phyloP scores from a whole-genome alignment of 2,888 invertebrate species.

The Nycteola revayana region DNA sequence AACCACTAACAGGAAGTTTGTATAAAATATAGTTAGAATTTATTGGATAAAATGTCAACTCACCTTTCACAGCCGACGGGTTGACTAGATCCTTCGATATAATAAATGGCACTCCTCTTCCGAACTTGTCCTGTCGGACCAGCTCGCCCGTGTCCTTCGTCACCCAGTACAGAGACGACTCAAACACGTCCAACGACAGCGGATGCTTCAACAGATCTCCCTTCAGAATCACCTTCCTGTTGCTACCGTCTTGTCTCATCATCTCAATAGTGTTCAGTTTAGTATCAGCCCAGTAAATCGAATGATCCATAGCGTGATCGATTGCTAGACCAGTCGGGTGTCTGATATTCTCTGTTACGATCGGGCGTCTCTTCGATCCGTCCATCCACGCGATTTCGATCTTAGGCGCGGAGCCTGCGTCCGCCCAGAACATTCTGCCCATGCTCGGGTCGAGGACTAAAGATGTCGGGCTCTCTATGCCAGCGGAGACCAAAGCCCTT shows the following conservation, averaged over 20 bases:
- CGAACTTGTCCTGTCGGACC: constrained; percentile 97
- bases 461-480: constrained; percentile 93
- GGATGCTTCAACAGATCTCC: constrained; percentile 91
- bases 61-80: constrained; percentile 92
- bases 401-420: constrained; percentile 94
- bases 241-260: constrained; percentile 90
- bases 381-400: constrained; percentile 99
- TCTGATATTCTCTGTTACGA: constrained; percentile 91
- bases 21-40: too few relatives aligned
- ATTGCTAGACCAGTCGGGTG: constrained; percentile 95
- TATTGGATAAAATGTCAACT: constrained; percentile 13
- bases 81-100: constrained; percentile 92
- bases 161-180: constrained; percentile 96
- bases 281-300: constrained; percentile 97
- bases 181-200: constrained; percentile 95
- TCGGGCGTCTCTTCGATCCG: constrained; percentile 91
- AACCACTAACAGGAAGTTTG: too few relatives aligned
- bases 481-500: constrained; percentile 88
- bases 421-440: constrained; percentile 96
- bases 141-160: constrained; percentile 94
- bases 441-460: constrained; percentile 93
- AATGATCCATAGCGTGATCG: constrained; percentile 94
- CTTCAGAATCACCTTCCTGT: constrained; percentile 86
- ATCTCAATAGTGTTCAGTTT: constrained; percentile 95
- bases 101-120: constrained; percentile 93